phyloP scores from a whole-genome alignment of 2,888 invertebrate genomes.

The Metopia argyrocephala region DNA sequence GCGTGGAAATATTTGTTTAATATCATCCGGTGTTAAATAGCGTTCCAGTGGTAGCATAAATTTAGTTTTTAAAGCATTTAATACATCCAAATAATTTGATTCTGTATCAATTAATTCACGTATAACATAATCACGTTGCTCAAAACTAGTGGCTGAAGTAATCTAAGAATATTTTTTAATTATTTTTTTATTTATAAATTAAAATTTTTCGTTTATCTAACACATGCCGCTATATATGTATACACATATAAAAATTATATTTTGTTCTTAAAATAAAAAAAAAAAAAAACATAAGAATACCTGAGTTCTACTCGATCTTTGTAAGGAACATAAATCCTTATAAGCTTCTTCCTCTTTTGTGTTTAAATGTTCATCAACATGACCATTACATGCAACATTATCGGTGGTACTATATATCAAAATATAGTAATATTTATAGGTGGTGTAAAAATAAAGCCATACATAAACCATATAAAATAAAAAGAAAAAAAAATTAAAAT shows the following conservation, averaged over 20 bases:
- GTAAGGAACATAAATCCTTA: conserved; percentile 93
- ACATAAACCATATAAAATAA: not conserved
- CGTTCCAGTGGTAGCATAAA: conserved; percentile 88
- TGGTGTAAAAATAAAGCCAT: not conserved
- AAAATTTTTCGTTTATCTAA: not conserved
- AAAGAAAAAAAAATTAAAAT: conserved; percentile 60
- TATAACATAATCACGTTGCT: conserved; percentile 95
- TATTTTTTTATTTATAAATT: not conserved
- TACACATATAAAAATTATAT: not conserved
- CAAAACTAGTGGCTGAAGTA: conserved; percentile 81
- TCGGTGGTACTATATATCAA: conserved; percentile 80
- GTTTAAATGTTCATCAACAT: conserved; percentile 78
- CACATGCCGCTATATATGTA: not conserved
- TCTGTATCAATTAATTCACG: conserved; percentile 97
- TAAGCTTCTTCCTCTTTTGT: conserved; percentile 93
- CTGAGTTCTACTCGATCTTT: conserved; percentile 80
- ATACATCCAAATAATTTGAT: conserved; percentile 96
- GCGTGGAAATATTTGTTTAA: conserved; percentile 91
- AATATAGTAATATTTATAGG: not conserved
- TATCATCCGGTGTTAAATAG: conserved; percentile 86
- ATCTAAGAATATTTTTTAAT: conserved; percentile 66
- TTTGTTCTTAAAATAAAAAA: conserved; percentile 11
- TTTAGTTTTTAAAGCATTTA: conserved; percentile 89
- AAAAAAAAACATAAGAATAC: conserved; percentile 70
- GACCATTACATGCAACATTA: conserved; percentile 78